Evolutionary conservation across 2,888 invertebrate genomes (phyloP), one percentile per base, ranked within the genome.

Genomic region (Parapristionchus giblindavisi): DNA sequence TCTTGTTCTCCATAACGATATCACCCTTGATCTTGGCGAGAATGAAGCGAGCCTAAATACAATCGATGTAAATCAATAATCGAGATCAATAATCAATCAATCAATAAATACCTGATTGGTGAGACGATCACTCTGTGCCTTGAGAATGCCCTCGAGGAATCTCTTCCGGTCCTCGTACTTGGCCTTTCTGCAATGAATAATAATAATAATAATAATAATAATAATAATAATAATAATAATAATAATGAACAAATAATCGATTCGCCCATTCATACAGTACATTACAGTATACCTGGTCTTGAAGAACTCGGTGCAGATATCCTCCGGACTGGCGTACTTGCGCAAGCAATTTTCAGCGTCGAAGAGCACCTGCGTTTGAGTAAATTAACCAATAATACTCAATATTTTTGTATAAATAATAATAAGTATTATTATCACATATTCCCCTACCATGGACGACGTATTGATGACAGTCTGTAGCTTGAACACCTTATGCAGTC

Each of bases 401-500:
- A n/a, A n/a, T n/a, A n/a, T n/a, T n/a, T n/a, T n/a, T n/a, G n/a
- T n/a, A n/a, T 24, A 14, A 14, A 54, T 54, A 6, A 54, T n/a
- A 54, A 17, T 24, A n/a, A n/a, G n/a, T n/a, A 14, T 54, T 54
- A 8, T n/a, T 54, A 6, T 6, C 6, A 54, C 11, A 8, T 24
- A n/a, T 24, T 6, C n/a, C 43, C 66, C 38, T 6, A 91, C 96
- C 98, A 99, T 98, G 68, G 93, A 93, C 29, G 92, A 92, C 73
- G 92, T 92, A 1, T 92, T 91, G 51, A 93, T 90, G 0, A 93
- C 92, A 2, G 92, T 91, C 89, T 94, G 94, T 72, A 99, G 90
- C 89, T 98, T 99, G 89, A 99, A 96, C 61, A 93, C 92, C 87
- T 95, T 95, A 90, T 98, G 96, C 3, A 99, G 92, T 0, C 98